Percentiles rank a stretch among this genome's conserved stretches.
Evolutionary conservation across 1,140 invertebrate genomes (phyloP).

Genomic region (Heliconius hewitsoni): DNA sequence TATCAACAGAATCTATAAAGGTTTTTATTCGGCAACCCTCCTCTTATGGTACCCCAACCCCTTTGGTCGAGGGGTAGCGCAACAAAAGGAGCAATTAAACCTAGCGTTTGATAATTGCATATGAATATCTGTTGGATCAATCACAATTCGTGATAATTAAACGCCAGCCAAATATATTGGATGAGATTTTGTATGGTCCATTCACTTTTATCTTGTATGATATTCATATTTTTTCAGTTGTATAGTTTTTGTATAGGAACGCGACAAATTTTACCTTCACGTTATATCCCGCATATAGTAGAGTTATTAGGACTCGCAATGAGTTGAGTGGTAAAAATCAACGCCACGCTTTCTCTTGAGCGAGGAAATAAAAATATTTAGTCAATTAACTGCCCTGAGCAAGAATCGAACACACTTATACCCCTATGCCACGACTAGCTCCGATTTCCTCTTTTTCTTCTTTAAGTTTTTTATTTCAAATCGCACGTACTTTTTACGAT

Average conservation of each 20-base stretch:
- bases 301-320: neutral
- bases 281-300: too few species aligned
- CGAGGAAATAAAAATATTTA: too few species aligned
- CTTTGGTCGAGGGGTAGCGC: neutral
- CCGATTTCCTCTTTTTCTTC: too few species aligned
- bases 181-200: neutral
- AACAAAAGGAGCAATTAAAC: constrained; percentile 22
- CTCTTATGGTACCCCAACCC: neutral
- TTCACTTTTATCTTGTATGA: neutral
- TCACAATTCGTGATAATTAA: neutral
- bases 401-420: too few species aligned
- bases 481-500: too few species aligned
- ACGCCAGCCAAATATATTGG: neutral
- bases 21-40: neutral
- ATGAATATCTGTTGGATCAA: constrained; percentile 13
- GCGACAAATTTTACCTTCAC: too few species aligned
- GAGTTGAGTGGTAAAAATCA: too few species aligned
- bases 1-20: too few species aligned
- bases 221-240: neutral
- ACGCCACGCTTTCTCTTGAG: too few species aligned
- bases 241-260: neutral
- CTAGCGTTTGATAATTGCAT: constrained; percentile 8
- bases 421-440: too few species aligned
- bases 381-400: too few species aligned
- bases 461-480: too few species aligned